Base-by-base conservation (phyloP, 1,140 invertebrate genomes). In the Matsumurasca onukii region DNA sequence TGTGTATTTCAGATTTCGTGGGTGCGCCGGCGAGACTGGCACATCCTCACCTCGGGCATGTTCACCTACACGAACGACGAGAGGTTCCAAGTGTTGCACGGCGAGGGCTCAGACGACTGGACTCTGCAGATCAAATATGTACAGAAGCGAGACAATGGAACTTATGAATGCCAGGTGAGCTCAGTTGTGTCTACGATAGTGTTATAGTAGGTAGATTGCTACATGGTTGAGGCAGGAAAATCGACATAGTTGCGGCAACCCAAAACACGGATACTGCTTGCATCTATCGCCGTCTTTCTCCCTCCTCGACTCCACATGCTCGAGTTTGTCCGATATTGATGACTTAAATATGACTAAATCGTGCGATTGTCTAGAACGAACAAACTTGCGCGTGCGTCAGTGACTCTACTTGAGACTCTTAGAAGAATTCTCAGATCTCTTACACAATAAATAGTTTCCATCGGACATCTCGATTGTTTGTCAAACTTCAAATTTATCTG, bases 71-170 rank as follows among this genome's bases (percentile, higher is more conserved):
- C 93, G 72, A 95, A 92, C 79, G 94, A 97, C 80, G 92, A 94
- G 77, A 84, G 94, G 71, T 96, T 96, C 78, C 91, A 89, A 80
- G 88, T 90, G 31, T 79, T 90, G 39, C 89, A 91, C 78, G 80
- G 84, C 29, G 88, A 91, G 71, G 86, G 88, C 63, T 86, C 87
- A n/a, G 88, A 91, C 72, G 90, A 92, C 79, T 98, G 94, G 94
- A 94, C 91, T 63, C 83, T 98, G 73, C 91, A 96, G 81, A 96
- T 98, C 76, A 94, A 94, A 82, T 96, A 92, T 80, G 92, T 96
- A 68, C 90, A 93, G 79, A 90, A 90, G 74, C 85, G 90, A 75
- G 94, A 97, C 82, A 92, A 94, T 75, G 95, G 95, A 72, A 93
- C 92, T 59, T 98, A 97, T 81, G 95, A 97, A 78, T 98, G 95